phyloP scores from a whole-genome alignment of 2,888 invertebrate genomes.

The Cosmorhoe ocellata region DNA sequence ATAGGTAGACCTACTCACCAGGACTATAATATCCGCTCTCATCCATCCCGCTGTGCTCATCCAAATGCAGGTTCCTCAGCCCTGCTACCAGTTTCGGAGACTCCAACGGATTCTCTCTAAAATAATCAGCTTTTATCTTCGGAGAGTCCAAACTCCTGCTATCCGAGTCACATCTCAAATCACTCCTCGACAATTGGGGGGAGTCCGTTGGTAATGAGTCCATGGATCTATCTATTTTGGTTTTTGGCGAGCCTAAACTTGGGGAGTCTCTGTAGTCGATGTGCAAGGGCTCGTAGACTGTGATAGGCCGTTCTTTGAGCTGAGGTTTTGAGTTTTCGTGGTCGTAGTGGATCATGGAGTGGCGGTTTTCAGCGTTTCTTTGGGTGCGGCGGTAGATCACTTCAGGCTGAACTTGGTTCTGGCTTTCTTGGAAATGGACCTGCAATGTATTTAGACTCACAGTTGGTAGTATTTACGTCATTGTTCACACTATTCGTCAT shows the following conservation, averaged over 20 bases:
- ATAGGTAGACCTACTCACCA: conserved; percentile 50
- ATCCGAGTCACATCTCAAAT: conserved; percentile 69
- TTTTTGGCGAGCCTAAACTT: conserved; percentile 69
- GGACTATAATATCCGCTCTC: conserved; percentile 79
- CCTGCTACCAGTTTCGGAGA: conserved; percentile 71
- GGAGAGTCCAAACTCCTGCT: conserved; percentile 72
- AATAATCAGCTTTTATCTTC: conserved; percentile 69
- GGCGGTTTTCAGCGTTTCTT: conserved; percentile 70
- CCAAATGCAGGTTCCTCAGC: conserved; percentile 69
- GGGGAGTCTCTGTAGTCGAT: conserved; percentile 74
- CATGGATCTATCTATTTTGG: conserved; percentile 69
- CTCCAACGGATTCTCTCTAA: conserved; percentile 64
- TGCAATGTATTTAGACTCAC: conserved; percentile 37
- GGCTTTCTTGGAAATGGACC: conserved; percentile 74
- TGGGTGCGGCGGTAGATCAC: conserved; percentile 69
- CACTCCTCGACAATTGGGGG: conserved; percentile 68
- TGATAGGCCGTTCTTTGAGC: conserved; percentile 69
- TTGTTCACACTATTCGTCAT: too few species aligned
- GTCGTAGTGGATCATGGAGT: conserved; percentile 80
- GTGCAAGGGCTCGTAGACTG: conserved; percentile 74
- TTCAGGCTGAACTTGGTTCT: conserved; percentile 47
- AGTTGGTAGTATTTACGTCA: too few species aligned
- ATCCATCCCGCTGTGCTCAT: conserved; percentile 76
- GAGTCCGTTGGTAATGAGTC: conserved; percentile 75
- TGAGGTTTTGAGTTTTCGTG: conserved; percentile 68